Percentiles rank a stretch among this genome's conserved stretches.
Conservation (phyloP, 1,140 invertebrate species). For the Probaryconus sp. region DNA sequence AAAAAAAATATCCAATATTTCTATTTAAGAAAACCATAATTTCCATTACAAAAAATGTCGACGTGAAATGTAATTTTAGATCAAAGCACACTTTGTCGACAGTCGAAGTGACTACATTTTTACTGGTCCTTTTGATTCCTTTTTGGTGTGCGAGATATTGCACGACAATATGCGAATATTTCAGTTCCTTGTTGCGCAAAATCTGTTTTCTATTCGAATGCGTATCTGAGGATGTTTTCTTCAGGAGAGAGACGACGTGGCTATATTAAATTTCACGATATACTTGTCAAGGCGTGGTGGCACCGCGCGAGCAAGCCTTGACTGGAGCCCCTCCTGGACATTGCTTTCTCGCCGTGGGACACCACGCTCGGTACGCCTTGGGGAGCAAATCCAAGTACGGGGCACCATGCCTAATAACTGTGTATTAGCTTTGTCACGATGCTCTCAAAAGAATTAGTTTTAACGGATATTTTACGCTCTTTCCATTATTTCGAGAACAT, state of each 20-base stretch:
- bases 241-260: constrained; percentile 51
- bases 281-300: constrained; percentile 73
- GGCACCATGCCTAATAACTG: constrained; percentile 71
- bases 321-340: constrained; percentile 63
- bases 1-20: no score
- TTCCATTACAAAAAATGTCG: constrained; percentile 14
- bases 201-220: constrained; percentile 47
- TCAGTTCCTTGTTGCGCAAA: constrained; percentile 48
- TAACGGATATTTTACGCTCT: constrained; percentile 51
- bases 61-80: constrained; percentile 7
- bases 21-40: constrained; percentile 19
- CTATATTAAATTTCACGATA: constrained; percentile 74
- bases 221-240: constrained; percentile 49
- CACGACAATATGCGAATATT: constrained; percentile 42
- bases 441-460: constrained; percentile 67
- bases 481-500: constrained; percentile 29
- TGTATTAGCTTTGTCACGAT: constrained; percentile 73
- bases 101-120: constrained; percentile 39
- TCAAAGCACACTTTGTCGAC: constrained; percentile 48
- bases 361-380: constrained; percentile 63
- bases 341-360: constrained; percentile 66
- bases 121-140: constrained; percentile 21
- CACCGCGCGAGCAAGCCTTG: constrained; percentile 25
- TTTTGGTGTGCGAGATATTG: constrained; percentile 23
- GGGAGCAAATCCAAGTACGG: constrained; percentile 68